These are phyloP conservation scores for Aldrovandia affinis DNA, from an alignment of 2,797 vertebrate genomes.

Conservation along the genomic window DNA sequence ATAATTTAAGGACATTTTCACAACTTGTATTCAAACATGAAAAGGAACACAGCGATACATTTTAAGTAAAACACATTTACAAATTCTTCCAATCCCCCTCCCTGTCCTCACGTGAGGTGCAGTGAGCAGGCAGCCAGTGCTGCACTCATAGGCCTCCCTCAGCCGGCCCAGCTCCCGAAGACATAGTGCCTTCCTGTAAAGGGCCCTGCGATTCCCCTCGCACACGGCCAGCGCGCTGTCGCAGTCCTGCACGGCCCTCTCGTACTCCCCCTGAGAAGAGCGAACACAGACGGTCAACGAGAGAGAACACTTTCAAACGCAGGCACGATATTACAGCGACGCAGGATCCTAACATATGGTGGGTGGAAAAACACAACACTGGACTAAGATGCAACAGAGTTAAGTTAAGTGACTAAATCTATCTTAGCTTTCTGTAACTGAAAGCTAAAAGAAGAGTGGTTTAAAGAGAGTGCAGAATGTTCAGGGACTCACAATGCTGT, in stretches of 20 bases:
- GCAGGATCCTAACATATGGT: background rate
- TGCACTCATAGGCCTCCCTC: conserved; percentile 94
- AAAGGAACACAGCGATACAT: background rate
- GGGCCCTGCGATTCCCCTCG: conserved; percentile 85
- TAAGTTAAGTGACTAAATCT: background rate
- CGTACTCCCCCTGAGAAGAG: conserved; percentile 81
- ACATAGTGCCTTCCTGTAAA: conserved; percentile 90
- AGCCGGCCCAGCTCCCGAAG: conserved; percentile 88
- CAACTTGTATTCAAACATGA: background rate
- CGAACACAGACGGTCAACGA: conserved; percentile 17
- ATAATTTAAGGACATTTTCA: background rate
- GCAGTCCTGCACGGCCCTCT: conserved; percentile 90
- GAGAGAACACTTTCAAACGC: background rate
- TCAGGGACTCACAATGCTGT: conserved; percentile 81
- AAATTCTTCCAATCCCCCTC: too few relatives aligned
- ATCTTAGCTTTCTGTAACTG: background rate
- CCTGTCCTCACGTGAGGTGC: conserved; percentile 84
- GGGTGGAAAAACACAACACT: background rate
- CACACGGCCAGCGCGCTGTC: conserved; percentile 81
- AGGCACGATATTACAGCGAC: too few relatives aligned
- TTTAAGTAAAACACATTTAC: too few relatives aligned
- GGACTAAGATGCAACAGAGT: background rate
- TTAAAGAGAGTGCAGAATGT: background rate
- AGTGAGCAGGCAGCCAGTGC: conserved; percentile 89
- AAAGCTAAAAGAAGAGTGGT: background rate